Conservation (phyloP, 1,140 invertebrate genomes). For the Diorhabda sublineata region DNA sequence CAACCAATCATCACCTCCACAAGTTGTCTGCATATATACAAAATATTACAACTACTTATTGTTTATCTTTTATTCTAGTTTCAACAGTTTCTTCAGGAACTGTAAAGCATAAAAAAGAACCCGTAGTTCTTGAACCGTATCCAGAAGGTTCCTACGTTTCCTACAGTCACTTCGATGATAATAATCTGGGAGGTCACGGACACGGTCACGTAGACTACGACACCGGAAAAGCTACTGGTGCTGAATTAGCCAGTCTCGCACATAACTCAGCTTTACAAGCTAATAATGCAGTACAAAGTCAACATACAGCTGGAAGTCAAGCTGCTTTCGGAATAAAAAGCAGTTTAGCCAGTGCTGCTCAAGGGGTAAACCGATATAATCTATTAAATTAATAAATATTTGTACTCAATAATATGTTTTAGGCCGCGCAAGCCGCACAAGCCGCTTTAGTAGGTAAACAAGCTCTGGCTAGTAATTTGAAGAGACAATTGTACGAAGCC, state of each 20-base stretch:
- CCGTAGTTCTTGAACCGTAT: constrained; percentile 28
- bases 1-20: not conserved
- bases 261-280: constrained; percentile 35
- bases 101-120: constrained; percentile 6
- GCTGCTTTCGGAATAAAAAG: constrained; percentile 36
- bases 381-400: not conserved
- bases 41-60: constrained; percentile 1
- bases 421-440: constrained; percentile 37
- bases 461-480: constrained; percentile 30
- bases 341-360: constrained; percentile 31
- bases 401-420: not conserved
- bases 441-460: constrained; percentile 37
- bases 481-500: constrained; percentile 30
- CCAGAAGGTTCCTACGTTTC: constrained; percentile 11
- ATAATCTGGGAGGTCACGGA: constrained; percentile 2
- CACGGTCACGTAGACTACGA: constrained; percentile 4
- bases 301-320: constrained; percentile 36
- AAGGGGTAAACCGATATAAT: constrained; percentile 27
- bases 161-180: constrained; percentile 15
- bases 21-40: not conserved
- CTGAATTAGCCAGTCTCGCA: constrained; percentile 34
- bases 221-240: constrained; percentile 28
- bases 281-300: constrained; percentile 33
- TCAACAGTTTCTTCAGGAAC: not conserved
- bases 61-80: constrained; percentile 6